These are phyloP conservation scores for Polypedilum vanderplanki DNA, from an alignment of 1,140 invertebrate genomes.

Conservation along the genomic window DNA sequence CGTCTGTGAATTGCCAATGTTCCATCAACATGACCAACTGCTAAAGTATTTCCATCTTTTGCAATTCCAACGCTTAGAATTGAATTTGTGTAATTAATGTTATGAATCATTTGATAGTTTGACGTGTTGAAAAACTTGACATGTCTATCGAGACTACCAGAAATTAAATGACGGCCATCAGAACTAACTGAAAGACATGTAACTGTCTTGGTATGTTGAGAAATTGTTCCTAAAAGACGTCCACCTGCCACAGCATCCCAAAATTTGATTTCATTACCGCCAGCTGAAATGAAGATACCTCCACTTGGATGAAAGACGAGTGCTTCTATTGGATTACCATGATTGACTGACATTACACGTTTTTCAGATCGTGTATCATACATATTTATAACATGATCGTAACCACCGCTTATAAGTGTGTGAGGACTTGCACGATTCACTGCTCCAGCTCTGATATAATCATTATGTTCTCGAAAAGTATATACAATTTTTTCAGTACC, in stretches of 20 bases:
- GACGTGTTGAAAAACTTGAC: constrained; percentile 89
- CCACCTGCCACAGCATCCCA: constrained; percentile 89
- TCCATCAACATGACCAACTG: constrained; percentile 87
- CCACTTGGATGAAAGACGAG: constrained; percentile 83
- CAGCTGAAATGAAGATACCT: constrained; percentile 84
- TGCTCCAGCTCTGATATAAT: constrained; percentile 76
- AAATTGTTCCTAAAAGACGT: constrained; percentile 68
- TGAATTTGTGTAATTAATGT: constrained; percentile 82
- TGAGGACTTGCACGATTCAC: constrained; percentile 68
- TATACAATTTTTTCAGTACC: constrained; percentile 64
- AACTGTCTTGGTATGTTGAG: constrained; percentile 89
- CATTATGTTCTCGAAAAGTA: constrained; percentile 63
- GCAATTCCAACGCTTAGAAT: constrained; percentile 78
- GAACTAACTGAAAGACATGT: constrained; percentile 73
- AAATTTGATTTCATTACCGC: constrained; percentile 84
- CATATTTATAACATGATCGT: constrained; percentile 84
- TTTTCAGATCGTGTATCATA: constrained; percentile 75
- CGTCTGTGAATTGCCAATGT: constrained; percentile 76
- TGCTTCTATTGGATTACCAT: constrained; percentile 85
- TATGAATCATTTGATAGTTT: constrained; percentile 80
- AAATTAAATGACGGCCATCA: constrained; percentile 73
- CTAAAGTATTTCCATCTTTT: constrained; percentile 74
- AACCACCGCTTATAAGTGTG: constrained; percentile 80
- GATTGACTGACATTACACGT: constrained; percentile 69
- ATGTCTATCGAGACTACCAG: constrained; percentile 85